Evolutionary conservation across 2,888 invertebrate species (phyloP).

Genomic region (Leucophenga maculata): DNA sequence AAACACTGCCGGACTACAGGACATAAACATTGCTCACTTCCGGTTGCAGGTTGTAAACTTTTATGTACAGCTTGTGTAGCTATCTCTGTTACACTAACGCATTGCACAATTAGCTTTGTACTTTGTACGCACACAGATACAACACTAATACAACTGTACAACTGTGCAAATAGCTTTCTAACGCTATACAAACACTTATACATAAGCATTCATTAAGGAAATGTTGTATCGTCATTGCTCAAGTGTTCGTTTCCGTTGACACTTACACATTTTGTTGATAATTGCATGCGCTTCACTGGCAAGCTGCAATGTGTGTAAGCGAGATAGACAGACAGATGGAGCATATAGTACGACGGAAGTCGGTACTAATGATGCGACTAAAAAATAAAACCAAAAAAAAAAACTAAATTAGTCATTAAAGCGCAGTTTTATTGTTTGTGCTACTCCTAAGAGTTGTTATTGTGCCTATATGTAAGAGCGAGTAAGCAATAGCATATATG

Average conservation of each 20-base stretch:
- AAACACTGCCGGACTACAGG: neutral
- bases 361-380: conserved; percentile 4
- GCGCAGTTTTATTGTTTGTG: conserved; percentile 55
- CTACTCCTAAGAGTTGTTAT: neutral
- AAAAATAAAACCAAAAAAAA: conserved; percentile 9
- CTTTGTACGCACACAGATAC: conserved; percentile 13
- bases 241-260: conserved; percentile 65
- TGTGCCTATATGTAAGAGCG: neutral
- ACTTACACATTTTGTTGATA: conserved; percentile 47
- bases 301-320: neutral
- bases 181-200: conserved; percentile 13
- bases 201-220: conserved; percentile 61
- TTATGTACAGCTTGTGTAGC: conserved; percentile 40
- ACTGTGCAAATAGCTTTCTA: neutral
- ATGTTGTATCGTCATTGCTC: conserved; percentile 64
- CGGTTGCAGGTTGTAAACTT: conserved; percentile 42
- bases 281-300: conserved; percentile 41
- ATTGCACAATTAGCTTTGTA: conserved; percentile 45
- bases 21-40: conserved; percentile 27
- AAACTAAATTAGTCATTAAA: conserved; percentile 63
- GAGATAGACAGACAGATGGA: neutral
- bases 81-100: conserved; percentile 24
- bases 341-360: neutral
- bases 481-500: conserved; percentile 11
- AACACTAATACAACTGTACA: neutral